These are phyloP conservation scores for Tiliacea citrago DNA, from an alignment of 2,888 invertebrate species.

Conservation along the genomic window DNA sequence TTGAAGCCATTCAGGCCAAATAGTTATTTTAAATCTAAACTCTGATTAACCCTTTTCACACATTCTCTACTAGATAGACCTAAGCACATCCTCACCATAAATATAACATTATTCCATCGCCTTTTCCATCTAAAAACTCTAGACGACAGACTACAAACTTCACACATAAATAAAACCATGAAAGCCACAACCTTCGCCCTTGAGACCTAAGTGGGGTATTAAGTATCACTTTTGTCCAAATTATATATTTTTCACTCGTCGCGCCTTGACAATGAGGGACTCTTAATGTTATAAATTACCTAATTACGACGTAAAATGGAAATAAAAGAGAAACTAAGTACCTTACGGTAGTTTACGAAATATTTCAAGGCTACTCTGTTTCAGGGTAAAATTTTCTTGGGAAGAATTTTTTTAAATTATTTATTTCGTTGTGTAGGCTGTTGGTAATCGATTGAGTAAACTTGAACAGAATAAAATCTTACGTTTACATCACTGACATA, in stretches of 20 bases:
- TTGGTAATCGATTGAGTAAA: constrained; percentile 8
- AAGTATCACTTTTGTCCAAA: constrained; percentile 60
- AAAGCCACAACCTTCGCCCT: constrained; percentile 42
- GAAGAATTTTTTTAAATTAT: constrained; percentile 22
- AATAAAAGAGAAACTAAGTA: constrained; percentile 48
- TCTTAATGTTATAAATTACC: constrained; percentile 59
- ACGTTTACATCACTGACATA: background rate
- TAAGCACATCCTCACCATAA: constrained; percentile 3
- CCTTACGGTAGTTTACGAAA: constrained; percentile 37
- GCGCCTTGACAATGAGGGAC: constrained; percentile 46
- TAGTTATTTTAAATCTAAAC: background rate
- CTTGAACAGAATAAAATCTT: constrained; percentile 14
- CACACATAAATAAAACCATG: constrained; percentile 43
- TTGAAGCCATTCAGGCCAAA: background rate
- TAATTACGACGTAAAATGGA: constrained; percentile 59
- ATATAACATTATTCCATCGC: background rate
- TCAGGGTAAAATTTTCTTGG: background rate
- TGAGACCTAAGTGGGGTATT: constrained; percentile 51
- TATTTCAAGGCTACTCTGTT: constrained; percentile 13
- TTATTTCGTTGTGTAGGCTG: constrained; percentile 3
- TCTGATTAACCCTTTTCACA: background rate
- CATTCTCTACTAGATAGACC: background rate
- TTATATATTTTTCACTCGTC: constrained; percentile 58
- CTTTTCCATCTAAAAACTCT: constrained; percentile 13
- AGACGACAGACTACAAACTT: constrained; percentile 16